Evolutionary conservation across 2,888 invertebrate species (phyloP), one percentile per base, ranked within the genome.

Genomic region (Alcis repandata): DNA sequence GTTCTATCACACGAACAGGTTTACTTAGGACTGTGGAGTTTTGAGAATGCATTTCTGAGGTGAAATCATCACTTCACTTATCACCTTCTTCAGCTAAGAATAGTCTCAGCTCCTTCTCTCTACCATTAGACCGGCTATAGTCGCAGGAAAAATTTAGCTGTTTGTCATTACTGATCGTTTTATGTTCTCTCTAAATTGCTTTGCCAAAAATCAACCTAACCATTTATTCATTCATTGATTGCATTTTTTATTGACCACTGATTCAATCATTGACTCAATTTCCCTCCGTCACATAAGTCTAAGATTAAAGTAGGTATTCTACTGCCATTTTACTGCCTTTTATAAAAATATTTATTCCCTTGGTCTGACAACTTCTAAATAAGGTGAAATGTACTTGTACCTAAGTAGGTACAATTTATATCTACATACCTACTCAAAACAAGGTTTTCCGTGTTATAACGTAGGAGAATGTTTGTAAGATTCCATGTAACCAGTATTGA

Each of bases 401-500:
- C 15, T 13, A 36, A 11, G 36, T 17, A n/a, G 22, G 49, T 51
- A 33, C 53, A 40, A 36, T 67, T 36, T 58, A 38, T n/a, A n/a
- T 27, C 27, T n/a, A n/a, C n/a, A n/a, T n/a, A 27, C 27, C 6
- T 45, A 49, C 17, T 49, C 33, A 10, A 19, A 51, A 46, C 53
- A 51, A 51, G 19, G 32, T 63, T 56, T 48, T 36, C 20, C 54
- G 63, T 68, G 57, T 69, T 63, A 38, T 71, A 43, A 53, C 20
- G 41, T 67, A 63, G 56, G 48, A 60, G 53, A 65, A 64, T 63
- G 56, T 69, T 67, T 70, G 70, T 53, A 62, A 69, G 67, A 78
- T 78, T 82, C 79, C 79, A 75, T 83, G 69, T 86, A 87, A 84
- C 81, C 87, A 87, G 88, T 90, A 87, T 89, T 84, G 70, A 80